Conservation (phyloP, 2,113 vertebrate species). For the Lanius ludovicianus region DNA sequence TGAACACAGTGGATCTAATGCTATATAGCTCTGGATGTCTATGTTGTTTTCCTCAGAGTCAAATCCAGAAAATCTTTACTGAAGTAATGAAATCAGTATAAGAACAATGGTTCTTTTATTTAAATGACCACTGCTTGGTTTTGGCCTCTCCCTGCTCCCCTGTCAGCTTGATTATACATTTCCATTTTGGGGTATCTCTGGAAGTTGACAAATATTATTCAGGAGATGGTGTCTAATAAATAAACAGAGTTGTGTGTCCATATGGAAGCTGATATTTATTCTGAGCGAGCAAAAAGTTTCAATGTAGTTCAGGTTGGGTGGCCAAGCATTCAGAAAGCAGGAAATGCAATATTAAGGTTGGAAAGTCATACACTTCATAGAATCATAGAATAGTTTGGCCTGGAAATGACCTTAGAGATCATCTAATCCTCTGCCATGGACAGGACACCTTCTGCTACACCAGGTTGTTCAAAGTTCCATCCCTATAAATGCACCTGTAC, state of each 20-base stretch:
- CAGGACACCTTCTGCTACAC: background rate
- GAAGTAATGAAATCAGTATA: background rate
- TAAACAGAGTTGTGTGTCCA: background rate
- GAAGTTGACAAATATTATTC: background rate
- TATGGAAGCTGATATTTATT: background rate
- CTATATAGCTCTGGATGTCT: background rate
- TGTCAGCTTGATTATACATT: background rate
- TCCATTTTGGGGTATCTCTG: background rate
- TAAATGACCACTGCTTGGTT: background rate
- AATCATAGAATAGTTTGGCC: background rate
- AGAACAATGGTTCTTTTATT: background rate
- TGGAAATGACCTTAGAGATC: background rate
- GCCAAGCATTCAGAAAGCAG: background rate
- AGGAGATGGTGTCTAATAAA: background rate
- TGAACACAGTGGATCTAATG: background rate
- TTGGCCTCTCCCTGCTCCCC: background rate
- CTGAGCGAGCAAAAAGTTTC: background rate
- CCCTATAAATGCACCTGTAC: background rate
- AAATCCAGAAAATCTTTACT: background rate
- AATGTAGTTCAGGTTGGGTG: background rate
- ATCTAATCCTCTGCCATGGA: background rate
- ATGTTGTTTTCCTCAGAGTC: background rate
- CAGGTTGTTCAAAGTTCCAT: background rate
- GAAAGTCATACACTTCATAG: background rate
- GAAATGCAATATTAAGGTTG: constrained; percentile 5